These are phyloP conservation scores for Philonicus albiceps DNA, from an alignment of 2,888 invertebrate genomes.

Conservation along the genomic window DNA sequence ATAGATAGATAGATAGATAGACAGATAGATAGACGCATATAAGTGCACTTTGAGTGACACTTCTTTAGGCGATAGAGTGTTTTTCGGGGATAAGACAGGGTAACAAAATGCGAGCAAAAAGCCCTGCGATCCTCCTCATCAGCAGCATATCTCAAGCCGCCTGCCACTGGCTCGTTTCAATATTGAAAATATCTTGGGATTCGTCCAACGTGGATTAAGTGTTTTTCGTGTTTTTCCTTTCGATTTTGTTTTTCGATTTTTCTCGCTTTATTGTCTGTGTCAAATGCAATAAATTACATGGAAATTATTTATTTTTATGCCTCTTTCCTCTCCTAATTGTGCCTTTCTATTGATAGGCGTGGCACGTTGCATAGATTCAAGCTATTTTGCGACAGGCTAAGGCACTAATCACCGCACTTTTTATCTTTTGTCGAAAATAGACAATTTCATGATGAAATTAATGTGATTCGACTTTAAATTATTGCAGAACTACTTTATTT, in stretches of 20 bases:
- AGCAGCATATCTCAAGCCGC: background rate
- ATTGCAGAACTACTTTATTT: conserved; percentile 2
- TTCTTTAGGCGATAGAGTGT: background rate
- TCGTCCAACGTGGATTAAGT: conserved; percentile 29
- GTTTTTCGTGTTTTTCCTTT: conserved; percentile 31
- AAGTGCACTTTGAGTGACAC: background rate
- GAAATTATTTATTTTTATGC: background rate
- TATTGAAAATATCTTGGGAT: conserved; percentile 34
- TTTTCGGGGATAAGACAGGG: background rate
- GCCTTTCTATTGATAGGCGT: background rate
- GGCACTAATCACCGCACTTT: background rate
- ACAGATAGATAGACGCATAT: background rate
- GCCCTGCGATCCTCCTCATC: background rate
- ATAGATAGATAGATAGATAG: background rate
- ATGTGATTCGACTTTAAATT: background rate
- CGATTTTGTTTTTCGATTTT: conserved; percentile 39
- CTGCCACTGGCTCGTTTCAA: background rate
- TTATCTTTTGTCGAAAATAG: background rate
- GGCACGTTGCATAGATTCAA: background rate
- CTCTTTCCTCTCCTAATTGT: background rate
- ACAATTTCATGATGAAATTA: background rate
- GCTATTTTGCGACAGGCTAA: background rate
- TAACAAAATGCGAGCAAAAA: background rate
- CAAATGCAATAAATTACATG: conserved; percentile 26
- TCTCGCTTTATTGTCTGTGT: conserved; percentile 25